Base-by-base conservation (phyloP, 1,140 invertebrate species). In the Galendromus occidentalis region DNA sequence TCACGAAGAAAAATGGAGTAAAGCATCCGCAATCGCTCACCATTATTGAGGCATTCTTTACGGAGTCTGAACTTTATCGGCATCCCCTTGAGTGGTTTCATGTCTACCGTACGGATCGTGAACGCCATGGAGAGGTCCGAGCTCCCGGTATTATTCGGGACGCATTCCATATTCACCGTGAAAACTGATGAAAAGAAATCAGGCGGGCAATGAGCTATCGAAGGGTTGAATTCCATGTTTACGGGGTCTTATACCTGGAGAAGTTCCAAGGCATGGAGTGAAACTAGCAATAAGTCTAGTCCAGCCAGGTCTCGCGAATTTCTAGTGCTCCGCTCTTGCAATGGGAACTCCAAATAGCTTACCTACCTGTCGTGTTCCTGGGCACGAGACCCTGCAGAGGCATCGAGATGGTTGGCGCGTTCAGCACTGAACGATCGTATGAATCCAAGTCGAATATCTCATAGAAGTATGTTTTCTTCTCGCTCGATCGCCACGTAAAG, bases 401-500 rank as follows among this genome's bases (percentile, higher is more conserved):
- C 28, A 65, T 59, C 9, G 64, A 44, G 39, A 65, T 25, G 25
- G 28, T 42, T 59, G 64, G 64, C 18, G 18, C 28, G 17, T 65
- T 42, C 17, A 65, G 64, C 14, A 65, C 28, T 17, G 14, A 25
- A 39, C 18, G 14, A 59, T 65, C 39, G 17, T 28, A 42, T 9
- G 64, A 65, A 17, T 65, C 17, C 0, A 65, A 39, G 4, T 44
- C 39, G 4, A 44, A 28, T 4, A 65, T 30, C 25, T 65, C 41
- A 39, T 65, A 65, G 25, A 39, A 30, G 28, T 65, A 65, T n/a
- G 41, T 28, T 39, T 65, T 65, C 28, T 44, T 42, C 14, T 44
- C 64, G 39, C 64, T 39, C 28, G 64, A 28, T 5, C 64, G 64
- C 64, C 64, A 65, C 4, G 64, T 42, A 14, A 65, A 39, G 64